Base-by-base conservation (phyloP, 2,888 invertebrate species). In the Caenorhabditis virilis region DNA sequence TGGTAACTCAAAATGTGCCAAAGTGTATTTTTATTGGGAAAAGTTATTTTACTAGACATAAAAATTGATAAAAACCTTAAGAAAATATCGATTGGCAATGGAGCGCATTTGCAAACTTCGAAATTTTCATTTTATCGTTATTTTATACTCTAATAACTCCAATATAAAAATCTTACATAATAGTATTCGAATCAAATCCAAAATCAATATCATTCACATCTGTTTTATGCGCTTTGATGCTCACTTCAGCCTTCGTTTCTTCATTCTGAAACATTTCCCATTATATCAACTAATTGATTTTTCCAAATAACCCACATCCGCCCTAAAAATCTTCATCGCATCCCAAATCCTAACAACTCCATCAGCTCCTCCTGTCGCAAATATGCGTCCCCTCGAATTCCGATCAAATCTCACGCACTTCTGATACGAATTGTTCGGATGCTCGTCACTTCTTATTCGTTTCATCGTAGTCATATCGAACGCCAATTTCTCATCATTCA, bases 321-420 rank as follows among this genome's bases (percentile, higher is more conserved):
- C 18, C n/a, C 49, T 45, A 22, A 57, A 53, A 52, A 63, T 35
- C 13, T 46, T 9, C 33, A 47, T 56, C 18, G 54, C 47, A 62
- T 77, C 66, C 80, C 80, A 80, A 27, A 79, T 64, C 11, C 79
- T 60, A 45, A 81, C 66, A 55, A 69, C 52, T 26, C 80, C 80
- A 42, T 80, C 81, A 7, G 74, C 63, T 11, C 79, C 79, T 27
- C 78, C 80, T 4, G 79, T 81, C 6, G 73, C 75, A 49, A 79
- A 55, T 41, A 64, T 68, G 16, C 69, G 48, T 15, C 72, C 73
- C 0, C 57, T 45, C 1, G 70, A 66, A 6, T 50, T 59, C 33
- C 54, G 66, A 26, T 79, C 78, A 45, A 79, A 75, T 11, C 75
- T 61, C 9, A 77, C 77, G 53, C 79, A 79, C 51, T 77, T 78